Conservation (phyloP, 1,140 invertebrate genomes). For the Drosophila simulans region DNA sequence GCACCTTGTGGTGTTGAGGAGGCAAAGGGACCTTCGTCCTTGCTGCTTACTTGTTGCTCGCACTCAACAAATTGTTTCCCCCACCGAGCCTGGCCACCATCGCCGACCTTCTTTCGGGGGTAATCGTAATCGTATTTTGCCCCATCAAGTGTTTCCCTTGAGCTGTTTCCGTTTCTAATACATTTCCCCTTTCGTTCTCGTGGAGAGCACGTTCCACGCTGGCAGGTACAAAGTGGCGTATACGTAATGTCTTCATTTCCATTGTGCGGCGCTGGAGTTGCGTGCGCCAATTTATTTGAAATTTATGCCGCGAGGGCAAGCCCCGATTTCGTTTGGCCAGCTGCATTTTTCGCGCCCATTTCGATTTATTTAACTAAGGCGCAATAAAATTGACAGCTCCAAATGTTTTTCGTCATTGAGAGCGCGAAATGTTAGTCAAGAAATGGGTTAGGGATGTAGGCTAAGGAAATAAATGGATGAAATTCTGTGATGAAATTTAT, state of each 20-base stretch:
- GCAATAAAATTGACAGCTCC: conserved; percentile 45
- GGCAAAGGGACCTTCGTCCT: conserved; percentile 21
- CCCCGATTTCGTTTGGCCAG: conserved; percentile 8
- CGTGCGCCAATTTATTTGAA: conserved; percentile 66
- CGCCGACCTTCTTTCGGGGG: conserved; percentile 41
- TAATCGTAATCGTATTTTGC: conserved; percentile 78
- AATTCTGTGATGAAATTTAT: no score
- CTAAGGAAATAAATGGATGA: no score
- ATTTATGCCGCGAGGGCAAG: conserved; percentile 39
- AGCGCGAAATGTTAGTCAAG: not conserved
- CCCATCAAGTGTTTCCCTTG: conserved; percentile 74
- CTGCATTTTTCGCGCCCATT: not conserved
- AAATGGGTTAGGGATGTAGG: not conserved
- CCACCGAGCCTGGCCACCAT: conserved; percentile 5
- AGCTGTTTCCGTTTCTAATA: conserved; percentile 81
- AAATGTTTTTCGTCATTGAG: not conserved
- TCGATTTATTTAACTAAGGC: conserved; percentile 8
- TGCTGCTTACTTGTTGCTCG: conserved; percentile 73
- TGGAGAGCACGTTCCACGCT: conserved; percentile 40
- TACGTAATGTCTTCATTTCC: conserved; percentile 76
- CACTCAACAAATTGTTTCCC: conserved; percentile 73
- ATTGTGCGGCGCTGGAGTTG: conserved; percentile 28
- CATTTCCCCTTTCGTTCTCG: conserved; percentile 52
- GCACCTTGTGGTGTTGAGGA: conserved; percentile 8
- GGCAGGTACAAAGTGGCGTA: conserved; percentile 66